A percentile compares a stretch with the other conserved stretches of the same genome.
phyloP scores from a whole-genome alignment of 2,888 invertebrate genomes.

The Brenthis ino region DNA sequence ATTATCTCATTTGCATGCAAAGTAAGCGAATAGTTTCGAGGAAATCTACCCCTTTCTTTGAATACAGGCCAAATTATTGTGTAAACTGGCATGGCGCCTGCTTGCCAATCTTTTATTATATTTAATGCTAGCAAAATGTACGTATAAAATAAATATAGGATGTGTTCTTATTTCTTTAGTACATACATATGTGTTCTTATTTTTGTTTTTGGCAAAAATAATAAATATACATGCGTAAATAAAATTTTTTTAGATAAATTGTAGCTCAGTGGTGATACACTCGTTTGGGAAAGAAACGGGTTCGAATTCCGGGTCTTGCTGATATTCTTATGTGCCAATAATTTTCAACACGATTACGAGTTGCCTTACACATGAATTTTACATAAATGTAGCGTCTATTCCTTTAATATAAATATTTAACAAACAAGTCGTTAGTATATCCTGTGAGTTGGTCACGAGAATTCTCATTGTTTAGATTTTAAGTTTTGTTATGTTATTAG shows the following conservation, averaged over 20 bases:
- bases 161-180: neutral
- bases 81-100: conserved; percentile 46
- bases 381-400: too few relatives aligned
- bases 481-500: conserved; percentile 6
- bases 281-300: too few relatives aligned
- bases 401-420: neutral
- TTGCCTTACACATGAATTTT: too few relatives aligned
- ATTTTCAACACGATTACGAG: too few relatives aligned
- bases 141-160: neutral
- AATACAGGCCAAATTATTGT: conserved; percentile 47
- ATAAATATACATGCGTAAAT: too few relatives aligned
- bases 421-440: conserved; percentile 14
- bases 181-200: too few relatives aligned
- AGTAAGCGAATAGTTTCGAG: conserved; percentile 28
- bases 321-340: too few relatives aligned
- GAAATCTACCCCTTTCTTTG: conserved; percentile 41
- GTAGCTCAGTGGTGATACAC: too few relatives aligned
- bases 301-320: too few relatives aligned
- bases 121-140: conserved; percentile 39
- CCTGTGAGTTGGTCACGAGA: conserved; percentile 16
- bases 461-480: conserved; percentile 8
- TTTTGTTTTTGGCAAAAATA: too few relatives aligned
- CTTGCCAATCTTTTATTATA: conserved; percentile 44
- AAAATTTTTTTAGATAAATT: too few relatives aligned
- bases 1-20: conserved; percentile 31